Evolutionary conservation across 2,797 vertebrate genomes (phyloP), one percentile per base, ranked within the genome.

Genomic region (Epinephelus awoara): DNA sequence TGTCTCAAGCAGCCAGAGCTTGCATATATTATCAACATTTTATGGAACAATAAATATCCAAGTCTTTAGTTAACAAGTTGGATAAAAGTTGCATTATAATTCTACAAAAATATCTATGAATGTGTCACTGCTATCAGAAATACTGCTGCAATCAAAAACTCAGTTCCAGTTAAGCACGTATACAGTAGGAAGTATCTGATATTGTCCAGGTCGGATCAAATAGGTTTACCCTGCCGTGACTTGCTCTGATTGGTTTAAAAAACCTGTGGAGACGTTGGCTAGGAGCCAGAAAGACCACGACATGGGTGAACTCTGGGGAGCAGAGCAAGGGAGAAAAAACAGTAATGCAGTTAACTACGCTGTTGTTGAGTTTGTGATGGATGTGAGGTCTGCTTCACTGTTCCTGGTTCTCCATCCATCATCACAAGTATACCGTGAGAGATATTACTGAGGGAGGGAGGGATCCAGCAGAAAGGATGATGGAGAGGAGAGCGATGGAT

Each of bases 331-430:
- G 40, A 61, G 72, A 80, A 78, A 73, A 77, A 44, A 77, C 56
- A 55, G 21, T 69, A 71, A 88, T 85, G 70, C 64, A 73, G 85
- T 91, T 89, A 91, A 91, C 83, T 82, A 46, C 68, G 86, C 85
- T 76, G 85, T 78, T 89, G 89, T 79, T 86, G 87, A 91, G 82
- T 74, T 66, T 84, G 77, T 93, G 92, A 94, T 91, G 83, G 87
- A 94, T 92, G 92, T 29, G 80, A 83, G 78, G 83, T 79, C 78
- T 59, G 83, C 81, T 79, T 67, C 76, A 78, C 78, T 68, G 54
- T 77, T 72, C 59, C 85, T 49, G 72, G 29, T 74, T 77, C 84
- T 70, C 75, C 70, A 94, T 94, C 91, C 85, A 92, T 94, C 92
- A 93, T 83, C 81, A 76, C 82, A 68, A 92, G 85, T 82, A 83